These are phyloP conservation scores for Thelaira solivaga DNA, from an alignment of 2,888 invertebrate species.

Conservation along the genomic window DNA sequence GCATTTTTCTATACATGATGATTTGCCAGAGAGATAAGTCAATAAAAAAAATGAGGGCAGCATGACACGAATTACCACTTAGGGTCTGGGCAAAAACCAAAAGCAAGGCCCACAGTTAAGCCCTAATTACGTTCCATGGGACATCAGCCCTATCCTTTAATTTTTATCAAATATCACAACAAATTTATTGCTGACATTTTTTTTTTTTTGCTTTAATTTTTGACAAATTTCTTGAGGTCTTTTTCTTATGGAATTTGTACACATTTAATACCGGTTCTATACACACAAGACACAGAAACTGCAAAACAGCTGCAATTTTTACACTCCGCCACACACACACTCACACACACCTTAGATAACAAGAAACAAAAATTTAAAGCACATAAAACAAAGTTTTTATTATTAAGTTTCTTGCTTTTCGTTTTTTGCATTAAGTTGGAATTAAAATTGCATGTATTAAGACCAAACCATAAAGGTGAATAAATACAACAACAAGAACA, in stretches of 20 bases:
- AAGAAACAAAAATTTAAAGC: no score
- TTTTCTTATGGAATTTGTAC: background rate
- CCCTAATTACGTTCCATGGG: no score
- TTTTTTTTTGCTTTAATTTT: background rate
- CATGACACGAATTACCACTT: no score
- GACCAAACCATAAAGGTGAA: conserved; percentile 43
- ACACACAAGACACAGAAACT: background rate
- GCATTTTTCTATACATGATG: no score
- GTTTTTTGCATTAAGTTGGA: conserved; percentile 1
- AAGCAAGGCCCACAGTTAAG: no score
- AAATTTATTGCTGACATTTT: background rate
- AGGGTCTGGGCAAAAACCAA: no score
- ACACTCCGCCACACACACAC: background rate
- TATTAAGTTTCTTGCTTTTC: background rate
- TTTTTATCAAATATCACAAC: no score
- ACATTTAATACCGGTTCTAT: conserved; percentile 40
- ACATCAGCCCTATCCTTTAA: no score
- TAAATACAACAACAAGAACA: conserved; percentile 33
- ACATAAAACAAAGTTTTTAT: conserved; percentile 21
- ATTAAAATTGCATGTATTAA: conserved; percentile 21
- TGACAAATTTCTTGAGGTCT: background rate
- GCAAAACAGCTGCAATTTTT: conserved; percentile 58
- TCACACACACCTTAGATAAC: no score
- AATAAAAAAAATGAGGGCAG: no score
- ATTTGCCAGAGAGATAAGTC: no score